A percentile compares a stretch with the other conserved stretches of the same genome.
These are phyloP conservation scores for Platycnemis pennipes DNA, from an alignment of 2,888 invertebrate species.

Conservation along the genomic window DNA sequence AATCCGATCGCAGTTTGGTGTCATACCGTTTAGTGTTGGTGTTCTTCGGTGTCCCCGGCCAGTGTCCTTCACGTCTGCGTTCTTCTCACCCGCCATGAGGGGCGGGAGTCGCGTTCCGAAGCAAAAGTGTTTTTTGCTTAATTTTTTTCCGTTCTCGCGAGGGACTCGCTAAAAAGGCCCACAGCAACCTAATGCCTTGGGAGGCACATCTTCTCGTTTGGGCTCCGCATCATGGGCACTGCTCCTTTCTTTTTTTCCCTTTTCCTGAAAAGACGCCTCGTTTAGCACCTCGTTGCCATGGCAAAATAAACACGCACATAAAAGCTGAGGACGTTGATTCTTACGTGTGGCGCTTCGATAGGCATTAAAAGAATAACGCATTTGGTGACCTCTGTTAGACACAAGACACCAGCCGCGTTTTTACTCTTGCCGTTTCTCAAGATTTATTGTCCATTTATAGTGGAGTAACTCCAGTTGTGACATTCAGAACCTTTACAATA, in stretches of 20 bases:
- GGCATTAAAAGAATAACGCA: background rate
- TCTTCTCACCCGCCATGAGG: background rate
- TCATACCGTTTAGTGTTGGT: too few relatives aligned
- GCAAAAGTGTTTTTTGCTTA: background rate
- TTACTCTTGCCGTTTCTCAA: background rate
- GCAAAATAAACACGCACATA: background rate
- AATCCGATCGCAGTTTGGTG: too few relatives aligned
- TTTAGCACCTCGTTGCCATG: constrained; percentile 3
- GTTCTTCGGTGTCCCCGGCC: too few relatives aligned
- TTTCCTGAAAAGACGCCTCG: background rate
- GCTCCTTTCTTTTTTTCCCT: background rate
- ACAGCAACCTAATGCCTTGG: background rate
- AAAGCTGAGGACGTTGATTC: background rate
- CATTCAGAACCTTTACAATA: too few relatives aligned
- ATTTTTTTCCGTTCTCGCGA: background rate
- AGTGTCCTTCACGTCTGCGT: too few relatives aligned
- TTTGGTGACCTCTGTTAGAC: background rate
- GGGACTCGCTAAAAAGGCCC: background rate
- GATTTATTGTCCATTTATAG: too few relatives aligned
- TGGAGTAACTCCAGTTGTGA: too few relatives aligned
- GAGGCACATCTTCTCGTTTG: background rate
- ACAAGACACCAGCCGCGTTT: background rate
- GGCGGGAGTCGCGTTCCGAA: too few relatives aligned
- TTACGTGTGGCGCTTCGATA: background rate
- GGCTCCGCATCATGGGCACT: background rate